Evolutionary conservation across 23 tunicate genomes (phyloP), one percentile per base, ranked within the genome.

Genomic region (Trididemnum nubilum): DNA sequence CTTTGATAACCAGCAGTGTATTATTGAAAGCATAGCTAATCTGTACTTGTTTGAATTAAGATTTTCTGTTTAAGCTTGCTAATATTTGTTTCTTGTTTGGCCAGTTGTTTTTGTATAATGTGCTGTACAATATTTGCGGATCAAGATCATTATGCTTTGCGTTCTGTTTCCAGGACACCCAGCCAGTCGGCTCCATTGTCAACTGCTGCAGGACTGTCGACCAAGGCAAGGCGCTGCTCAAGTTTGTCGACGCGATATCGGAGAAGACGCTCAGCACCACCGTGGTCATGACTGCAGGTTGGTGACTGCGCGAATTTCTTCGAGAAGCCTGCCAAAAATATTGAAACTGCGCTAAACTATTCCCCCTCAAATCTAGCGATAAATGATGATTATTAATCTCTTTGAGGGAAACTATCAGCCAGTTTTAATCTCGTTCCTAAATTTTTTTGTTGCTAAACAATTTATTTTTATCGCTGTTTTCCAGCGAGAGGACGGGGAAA

Each of bases 401-500:
- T n/a, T n/a, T n/a, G n/a, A n/a, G n/a, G n/a, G n/a, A n/a, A n/a
- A n/a, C n/a, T n/a, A n/a, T n/a, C n/a, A n/a, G n/a, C n/a, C n/a
- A n/a, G n/a, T n/a, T n/a, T n/a, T n/a, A n/a, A n/a, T n/a, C n/a
- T n/a, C n/a, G n/a, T n/a, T n/a, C n/a, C n/a, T n/a, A n/a, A n/a
- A n/a, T n/a, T n/a, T n/a, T n/a, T n/a, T n/a, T n/a, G n/a, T n/a
- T n/a, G n/a, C n/a, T n/a, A n/a, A n/a, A n/a, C n/a, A n/a, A n/a
- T n/a, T n/a, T 49, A 49, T 49, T 49, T 49, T 49, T 49, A 49
- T 18, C 18, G 57, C 18, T 12, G 12, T 49, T 49, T 63, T 91
- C 3, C 18, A 88, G 98, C 98, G 24, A 37, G 98, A 59, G 98
- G 98, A 12, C 64, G 98, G 37, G 98, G 98, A 19, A 94, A 94